These are phyloP conservation scores for cattle (Bos taurus) DNA, from an alignment of 2,113 vertebrate species.

Conservation along the genomic window ARS-UCD2.0 NC_037343.1:10593001-10593500, in stretches of 20 bases:
- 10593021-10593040: neutral
- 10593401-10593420: neutral
- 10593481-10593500: neutral
- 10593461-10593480: neutral
- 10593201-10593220: neutral
- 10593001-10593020: neutral
- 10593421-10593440: neutral
- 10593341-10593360: neutral
- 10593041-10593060: neutral
- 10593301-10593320: neutral
- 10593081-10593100: neutral
- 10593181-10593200: neutral
- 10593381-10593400: neutral
- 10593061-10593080: neutral
- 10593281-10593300: neutral
- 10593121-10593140: neutral
- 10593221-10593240: neutral
- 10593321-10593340: too few species aligned
- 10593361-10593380: neutral
- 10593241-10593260: neutral
- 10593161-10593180: neutral
- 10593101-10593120: neutral
- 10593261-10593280: neutral
- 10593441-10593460: neutral
- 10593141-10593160: neutral